These are phyloP conservation scores for Trogon melanurus DNA, from an alignment of 2,113 vertebrate species.

Conservation along the genomic window DNA sequence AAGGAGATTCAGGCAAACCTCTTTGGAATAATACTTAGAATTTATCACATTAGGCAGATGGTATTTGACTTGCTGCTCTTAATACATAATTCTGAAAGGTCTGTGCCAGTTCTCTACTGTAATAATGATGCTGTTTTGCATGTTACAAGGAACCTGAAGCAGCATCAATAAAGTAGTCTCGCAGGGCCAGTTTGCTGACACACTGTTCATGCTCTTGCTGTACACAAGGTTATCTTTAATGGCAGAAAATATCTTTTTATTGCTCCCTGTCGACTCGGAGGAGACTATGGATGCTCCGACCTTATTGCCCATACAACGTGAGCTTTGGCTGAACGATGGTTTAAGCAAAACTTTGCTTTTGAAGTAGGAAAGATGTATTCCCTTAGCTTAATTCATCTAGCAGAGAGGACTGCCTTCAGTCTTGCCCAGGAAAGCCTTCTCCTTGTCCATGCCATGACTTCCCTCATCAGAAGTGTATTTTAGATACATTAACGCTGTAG, in stretches of 20 bases:
- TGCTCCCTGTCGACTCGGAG: conserved; percentile 23
- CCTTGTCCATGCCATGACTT: neutral
- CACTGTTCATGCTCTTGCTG: neutral
- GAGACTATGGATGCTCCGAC: neutral
- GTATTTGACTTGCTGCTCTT: conserved; percentile 37
- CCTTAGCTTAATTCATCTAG: neutral
- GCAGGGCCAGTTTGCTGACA: neutral
- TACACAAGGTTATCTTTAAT: conserved; percentile 17
- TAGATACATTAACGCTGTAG: neutral
- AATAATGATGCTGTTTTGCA: neutral
- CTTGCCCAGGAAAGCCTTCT: neutral
- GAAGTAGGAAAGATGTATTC: neutral
- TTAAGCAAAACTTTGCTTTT: neutral
- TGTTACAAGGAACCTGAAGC: conserved; percentile 17
- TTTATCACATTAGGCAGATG: neutral
- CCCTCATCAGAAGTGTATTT: neutral
- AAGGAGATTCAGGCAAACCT: conserved; percentile 10
- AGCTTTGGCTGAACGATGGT: neutral
- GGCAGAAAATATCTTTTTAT: conserved; percentile 27
- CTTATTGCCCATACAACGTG: neutral
- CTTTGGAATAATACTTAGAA: neutral
- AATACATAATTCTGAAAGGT: conserved; percentile 28
- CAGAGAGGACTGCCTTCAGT: neutral
- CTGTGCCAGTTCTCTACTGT: neutral
- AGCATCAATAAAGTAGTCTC: conserved; percentile 5